Evolutionary conservation across 2,888 invertebrate genomes (phyloP).

Genomic region (Nephrocerus scutellatus): DNA sequence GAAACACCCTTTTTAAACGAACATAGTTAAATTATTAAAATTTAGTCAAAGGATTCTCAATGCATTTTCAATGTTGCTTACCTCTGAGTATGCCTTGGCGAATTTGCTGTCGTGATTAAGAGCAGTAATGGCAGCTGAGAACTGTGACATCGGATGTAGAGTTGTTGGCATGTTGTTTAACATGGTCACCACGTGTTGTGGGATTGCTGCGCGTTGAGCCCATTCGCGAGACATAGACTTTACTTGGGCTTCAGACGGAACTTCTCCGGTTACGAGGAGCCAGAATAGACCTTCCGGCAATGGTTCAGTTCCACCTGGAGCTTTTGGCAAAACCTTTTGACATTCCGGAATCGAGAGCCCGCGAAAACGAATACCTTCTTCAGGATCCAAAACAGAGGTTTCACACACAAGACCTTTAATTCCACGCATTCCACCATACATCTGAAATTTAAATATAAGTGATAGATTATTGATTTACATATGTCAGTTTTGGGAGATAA

Average conservation of each 20-base stretch:
- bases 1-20: conserved; percentile 53
- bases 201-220: conserved; percentile 64
- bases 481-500: conserved; percentile 80
- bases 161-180: conserved; percentile 73
- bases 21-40: conserved; percentile 26
- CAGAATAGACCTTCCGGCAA: conserved; percentile 93
- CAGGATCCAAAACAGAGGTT: conserved; percentile 86
- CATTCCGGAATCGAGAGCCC: conserved; percentile 89
- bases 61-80: no score
- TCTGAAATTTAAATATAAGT: conserved; percentile 62
- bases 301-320: conserved; percentile 70
- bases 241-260: conserved; percentile 75
- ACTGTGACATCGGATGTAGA: conserved; percentile 82
- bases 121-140: conserved; percentile 72
- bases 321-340: conserved; percentile 79
- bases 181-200: conserved; percentile 74
- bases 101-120: conserved; percentile 79
- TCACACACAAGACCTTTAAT: conserved; percentile 88
- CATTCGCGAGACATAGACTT: conserved; percentile 66
- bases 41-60: background rate
- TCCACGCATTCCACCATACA: conserved; percentile 91
- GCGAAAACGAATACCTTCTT: conserved; percentile 89
- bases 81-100: conserved; percentile 63
- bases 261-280: conserved; percentile 82
- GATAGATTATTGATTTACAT: conserved; percentile 96